A percentile compares a stretch with the other conserved stretches of the same genome.
Conservation (phyloP, 1,140 invertebrate genomes). For the Macrobrachium nipponense region DNA sequence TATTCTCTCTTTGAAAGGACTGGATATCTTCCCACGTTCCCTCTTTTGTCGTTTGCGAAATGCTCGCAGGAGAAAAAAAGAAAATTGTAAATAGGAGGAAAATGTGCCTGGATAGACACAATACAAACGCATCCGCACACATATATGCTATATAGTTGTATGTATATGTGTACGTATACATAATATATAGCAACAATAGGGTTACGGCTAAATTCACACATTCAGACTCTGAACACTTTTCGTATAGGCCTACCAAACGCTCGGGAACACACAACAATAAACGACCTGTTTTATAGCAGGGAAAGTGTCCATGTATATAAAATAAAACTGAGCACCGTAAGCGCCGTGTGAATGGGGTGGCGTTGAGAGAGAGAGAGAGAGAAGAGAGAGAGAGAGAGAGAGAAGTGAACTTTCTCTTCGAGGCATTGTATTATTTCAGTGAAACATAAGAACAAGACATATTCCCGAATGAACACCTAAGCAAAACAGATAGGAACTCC, state of each 20-base stretch:
- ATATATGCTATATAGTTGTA: constrained; percentile 33
- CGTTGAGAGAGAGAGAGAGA: too few relatives aligned
- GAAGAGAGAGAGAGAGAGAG: too few relatives aligned
- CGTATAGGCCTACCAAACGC: neutral
- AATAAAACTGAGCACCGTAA: too few relatives aligned
- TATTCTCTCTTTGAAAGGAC: neutral
- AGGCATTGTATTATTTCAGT: too few relatives aligned
- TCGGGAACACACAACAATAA: neutral
- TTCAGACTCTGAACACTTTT: neutral
- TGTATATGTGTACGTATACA: constrained; percentile 31
- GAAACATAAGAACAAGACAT: too few relatives aligned
- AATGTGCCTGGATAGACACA: neutral
- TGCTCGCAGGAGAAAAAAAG: neutral
- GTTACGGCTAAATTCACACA: neutral
- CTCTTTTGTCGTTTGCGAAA: too few relatives aligned
- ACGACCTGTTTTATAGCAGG: too few relatives aligned
- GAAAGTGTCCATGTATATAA: too few relatives aligned
- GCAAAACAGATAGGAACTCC: too few relatives aligned
- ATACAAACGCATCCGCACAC: constrained; percentile 5
- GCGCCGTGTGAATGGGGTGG: too few relatives aligned
- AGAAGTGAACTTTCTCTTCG: too few relatives aligned
- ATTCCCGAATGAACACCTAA: too few relatives aligned
- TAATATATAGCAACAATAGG: neutral
- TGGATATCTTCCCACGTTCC: neutral
- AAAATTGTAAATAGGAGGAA: neutral